A percentile compares a stretch with the other conserved stretches of the same genome.
Conservation (phyloP, 2,113 vertebrate species). For the Furnarius figulus region DNA sequence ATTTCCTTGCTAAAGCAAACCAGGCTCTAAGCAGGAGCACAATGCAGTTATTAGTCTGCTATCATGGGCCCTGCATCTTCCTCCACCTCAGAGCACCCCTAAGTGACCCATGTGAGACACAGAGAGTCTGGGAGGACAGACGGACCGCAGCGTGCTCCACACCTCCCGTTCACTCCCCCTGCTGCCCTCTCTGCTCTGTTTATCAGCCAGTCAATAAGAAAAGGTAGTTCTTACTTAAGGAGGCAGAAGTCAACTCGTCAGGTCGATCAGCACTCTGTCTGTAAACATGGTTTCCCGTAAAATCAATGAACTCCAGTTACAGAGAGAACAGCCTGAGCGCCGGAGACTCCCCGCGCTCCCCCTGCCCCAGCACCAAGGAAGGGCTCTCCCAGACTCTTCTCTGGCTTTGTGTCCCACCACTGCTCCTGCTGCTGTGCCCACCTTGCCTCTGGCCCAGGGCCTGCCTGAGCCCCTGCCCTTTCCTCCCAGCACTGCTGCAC, state of each 20-base stretch:
- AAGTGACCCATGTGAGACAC: accelerated
- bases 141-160: background rate
- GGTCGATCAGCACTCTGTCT: constrained; percentile 99
- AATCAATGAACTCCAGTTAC: constrained; percentile 99
- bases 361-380: background rate
- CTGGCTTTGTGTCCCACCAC: background rate
- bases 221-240: constrained; percentile 92
- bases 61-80: accelerated
- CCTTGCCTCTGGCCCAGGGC: accelerated
- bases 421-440: background rate
- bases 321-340: constrained; percentile 87
- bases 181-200: constrained; percentile 65
- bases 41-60: accelerated
- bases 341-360: constrained; percentile 73
- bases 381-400: background rate
- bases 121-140: background rate
- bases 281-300: constrained; percentile 99
- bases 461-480: background rate
- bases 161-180: background rate
- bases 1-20: background rate
- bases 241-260: constrained; percentile 96
- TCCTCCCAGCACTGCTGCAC: background rate
- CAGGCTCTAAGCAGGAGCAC: background rate
- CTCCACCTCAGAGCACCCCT: background rate
- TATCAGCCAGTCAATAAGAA: constrained; percentile 86